phyloP scores from a whole-genome alignment of 2,797 vertebrate genomes.

The Catamblyrhynchus diadema region DNA sequence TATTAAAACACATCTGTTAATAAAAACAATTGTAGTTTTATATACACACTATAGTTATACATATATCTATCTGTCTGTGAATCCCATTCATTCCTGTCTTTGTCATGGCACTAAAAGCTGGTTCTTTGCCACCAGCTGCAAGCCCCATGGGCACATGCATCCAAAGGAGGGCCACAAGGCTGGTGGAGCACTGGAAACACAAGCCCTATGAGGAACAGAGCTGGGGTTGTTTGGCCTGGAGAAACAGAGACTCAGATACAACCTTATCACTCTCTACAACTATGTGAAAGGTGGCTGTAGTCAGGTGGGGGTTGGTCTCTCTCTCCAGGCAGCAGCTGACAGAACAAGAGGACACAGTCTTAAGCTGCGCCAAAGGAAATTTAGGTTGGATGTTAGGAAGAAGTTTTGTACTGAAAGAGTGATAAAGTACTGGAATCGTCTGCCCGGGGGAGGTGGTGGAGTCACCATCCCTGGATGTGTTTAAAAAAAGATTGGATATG shows the following conservation, averaged over 20 bases:
- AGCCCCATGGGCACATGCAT: rapidly evolving
- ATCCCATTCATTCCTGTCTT: neutral
- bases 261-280: neutral
- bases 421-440: too few relatives aligned
- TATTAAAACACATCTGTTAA: neutral
- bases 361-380: neutral
- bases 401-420: neutral
- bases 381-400: neutral
- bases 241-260: too few relatives aligned
- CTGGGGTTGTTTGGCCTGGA: neutral
- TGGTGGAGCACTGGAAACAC: neutral
- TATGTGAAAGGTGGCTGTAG: neutral
- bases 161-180: neutral
- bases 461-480: too few relatives aligned
- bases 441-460: neutral
- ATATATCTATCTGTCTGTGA: neutral
- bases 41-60: too few relatives aligned
- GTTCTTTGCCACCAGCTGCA: neutral
- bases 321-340: neutral
- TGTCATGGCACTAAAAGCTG: too few relatives aligned
- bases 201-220: neutral
- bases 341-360: too few relatives aligned
- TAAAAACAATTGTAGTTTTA: neutral
- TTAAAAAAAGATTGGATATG: neutral
- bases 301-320: neutral